phyloP scores from a whole-genome alignment of 2,113 vertebrate genomes.

The Plestiodon gilberti region DNA sequence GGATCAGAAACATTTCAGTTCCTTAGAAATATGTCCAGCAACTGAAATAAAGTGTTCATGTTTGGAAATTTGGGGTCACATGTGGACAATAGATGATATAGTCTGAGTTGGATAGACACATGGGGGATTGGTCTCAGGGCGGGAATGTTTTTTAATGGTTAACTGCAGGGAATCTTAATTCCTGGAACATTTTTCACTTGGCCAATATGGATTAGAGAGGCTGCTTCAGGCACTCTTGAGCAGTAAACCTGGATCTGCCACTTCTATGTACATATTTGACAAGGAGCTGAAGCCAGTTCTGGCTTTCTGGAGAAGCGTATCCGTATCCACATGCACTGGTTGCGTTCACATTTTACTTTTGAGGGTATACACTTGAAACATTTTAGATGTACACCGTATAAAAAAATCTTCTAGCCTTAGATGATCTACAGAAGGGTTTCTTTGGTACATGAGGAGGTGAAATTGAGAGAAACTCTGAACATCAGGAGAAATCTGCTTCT shows the following conservation, averaged over 20 bases:
- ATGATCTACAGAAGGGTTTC: neutral
- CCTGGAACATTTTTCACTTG: neutral
- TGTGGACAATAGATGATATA: neutral
- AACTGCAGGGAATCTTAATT: neutral
- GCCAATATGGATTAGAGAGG: neutral
- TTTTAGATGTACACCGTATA: neutral
- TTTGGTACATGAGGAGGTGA: neutral
- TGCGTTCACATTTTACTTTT: neutral
- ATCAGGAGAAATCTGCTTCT: slow-evolving; percentile 27
- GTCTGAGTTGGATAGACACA: neutral
- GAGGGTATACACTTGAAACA: neutral
- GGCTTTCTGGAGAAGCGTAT: neutral
- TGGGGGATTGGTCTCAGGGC: neutral
- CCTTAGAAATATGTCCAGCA: slow-evolving; percentile 10
- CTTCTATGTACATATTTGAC: too few relatives aligned
- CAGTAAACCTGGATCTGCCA: neutral
- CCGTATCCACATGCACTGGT: neutral
- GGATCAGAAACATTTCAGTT: neutral
- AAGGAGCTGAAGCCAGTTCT: neutral
- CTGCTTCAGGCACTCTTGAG: neutral
- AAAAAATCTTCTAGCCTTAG: neutral
- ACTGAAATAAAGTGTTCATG: neutral
- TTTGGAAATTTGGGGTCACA: too few relatives aligned
- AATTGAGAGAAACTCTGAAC: slow-evolving; percentile 2
- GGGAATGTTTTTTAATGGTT: neutral